Percentiles rank a stretch among this genome's conserved stretches.
Conservation (phyloP, 2,797 vertebrate genomes). For the Sorex maritimensis region DNA sequence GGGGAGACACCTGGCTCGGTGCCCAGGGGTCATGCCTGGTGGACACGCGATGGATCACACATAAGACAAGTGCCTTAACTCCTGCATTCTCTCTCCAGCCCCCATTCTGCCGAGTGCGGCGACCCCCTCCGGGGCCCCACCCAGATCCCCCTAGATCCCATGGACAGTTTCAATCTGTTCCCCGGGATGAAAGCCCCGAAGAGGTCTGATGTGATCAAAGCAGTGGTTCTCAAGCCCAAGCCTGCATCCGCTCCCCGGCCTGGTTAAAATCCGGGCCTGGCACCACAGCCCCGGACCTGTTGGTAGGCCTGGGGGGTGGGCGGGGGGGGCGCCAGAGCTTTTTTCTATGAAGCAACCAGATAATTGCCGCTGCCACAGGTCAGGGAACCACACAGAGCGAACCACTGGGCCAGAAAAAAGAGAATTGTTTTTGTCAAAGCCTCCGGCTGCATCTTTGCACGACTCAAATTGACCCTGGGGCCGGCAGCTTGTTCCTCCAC, state of each 20-base stretch:
- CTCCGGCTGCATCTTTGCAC: neutral
- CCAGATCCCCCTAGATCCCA: too few species aligned
- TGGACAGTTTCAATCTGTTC: neutral
- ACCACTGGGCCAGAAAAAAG: neutral
- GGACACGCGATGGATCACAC: too few species aligned
- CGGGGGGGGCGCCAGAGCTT: neutral
- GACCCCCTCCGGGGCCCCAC: too few species aligned
- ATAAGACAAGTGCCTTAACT: too few species aligned
- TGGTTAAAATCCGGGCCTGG: constrained; percentile 36
- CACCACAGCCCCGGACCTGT: neutral
- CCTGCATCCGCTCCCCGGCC: neutral
- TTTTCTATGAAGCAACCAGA: neutral
- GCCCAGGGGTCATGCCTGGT: too few species aligned
- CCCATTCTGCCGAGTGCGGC: too few species aligned
- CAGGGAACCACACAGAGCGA: neutral
- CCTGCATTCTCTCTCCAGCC: too few species aligned
- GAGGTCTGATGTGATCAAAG: constrained; percentile 18
- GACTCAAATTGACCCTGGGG: neutral
- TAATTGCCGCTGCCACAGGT: neutral
- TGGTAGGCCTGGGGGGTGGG: neutral
- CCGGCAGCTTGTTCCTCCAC: neutral
- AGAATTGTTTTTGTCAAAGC: constrained; percentile 2
- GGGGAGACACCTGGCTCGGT: too few species aligned
- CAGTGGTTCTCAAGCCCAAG: neutral
- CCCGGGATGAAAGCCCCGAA: constrained; percentile 27